Percentiles rank a stretch among this genome's conserved stretches.
Conservation (phyloP, 92 coral and sea anemone species). For the Siderastrea siderea region DNA sequence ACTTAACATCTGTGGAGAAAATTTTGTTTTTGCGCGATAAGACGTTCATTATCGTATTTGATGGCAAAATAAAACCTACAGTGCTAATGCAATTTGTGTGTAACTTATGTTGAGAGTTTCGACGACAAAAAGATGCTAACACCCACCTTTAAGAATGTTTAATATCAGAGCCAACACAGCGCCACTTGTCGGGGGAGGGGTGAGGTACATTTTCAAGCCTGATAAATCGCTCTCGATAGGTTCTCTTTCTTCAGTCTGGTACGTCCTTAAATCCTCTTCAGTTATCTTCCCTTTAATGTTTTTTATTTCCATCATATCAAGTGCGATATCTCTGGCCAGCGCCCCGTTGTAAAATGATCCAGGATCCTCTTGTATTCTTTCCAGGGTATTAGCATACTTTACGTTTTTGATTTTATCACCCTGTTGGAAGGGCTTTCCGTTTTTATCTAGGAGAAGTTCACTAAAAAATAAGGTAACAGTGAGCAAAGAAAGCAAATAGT, state of each 20-base stretch:
- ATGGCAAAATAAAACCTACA: too few species aligned
- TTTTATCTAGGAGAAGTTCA: slow-evolving; percentile 69
- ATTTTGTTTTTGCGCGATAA: too few species aligned
- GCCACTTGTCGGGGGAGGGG: slow-evolving; percentile 94
- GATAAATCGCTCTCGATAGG: slow-evolving; percentile 47
- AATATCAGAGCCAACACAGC: slow-evolving; percentile 84
- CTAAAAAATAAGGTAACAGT: slow-evolving; percentile 25
- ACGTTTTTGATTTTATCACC: slow-evolving; percentile 71
- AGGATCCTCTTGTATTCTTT: slow-evolving; percentile 73
- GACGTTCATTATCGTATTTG: too few species aligned
- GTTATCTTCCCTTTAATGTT: slow-evolving; percentile 62
- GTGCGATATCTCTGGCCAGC: slow-evolving; percentile 70
- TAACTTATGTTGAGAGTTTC: too few species aligned
- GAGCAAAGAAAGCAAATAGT: too few species aligned
- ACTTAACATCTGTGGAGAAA: too few species aligned
- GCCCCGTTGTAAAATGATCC: slow-evolving; percentile 81
- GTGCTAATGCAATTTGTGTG: too few species aligned
- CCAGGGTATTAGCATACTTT: slow-evolving; percentile 80
- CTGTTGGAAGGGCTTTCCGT: slow-evolving; percentile 38
- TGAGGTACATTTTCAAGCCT: slow-evolving; percentile 71
- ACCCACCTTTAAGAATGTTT: slow-evolving; percentile 81
- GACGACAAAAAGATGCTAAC: too few species aligned
- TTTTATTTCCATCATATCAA: slow-evolving; percentile 56
- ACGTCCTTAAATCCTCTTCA: slow-evolving; percentile 67
- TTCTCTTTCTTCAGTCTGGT: slow-evolving; percentile 34